Evolutionary conservation across 2,113 vertebrate genomes (phyloP).

Genomic region (human): DNA sequence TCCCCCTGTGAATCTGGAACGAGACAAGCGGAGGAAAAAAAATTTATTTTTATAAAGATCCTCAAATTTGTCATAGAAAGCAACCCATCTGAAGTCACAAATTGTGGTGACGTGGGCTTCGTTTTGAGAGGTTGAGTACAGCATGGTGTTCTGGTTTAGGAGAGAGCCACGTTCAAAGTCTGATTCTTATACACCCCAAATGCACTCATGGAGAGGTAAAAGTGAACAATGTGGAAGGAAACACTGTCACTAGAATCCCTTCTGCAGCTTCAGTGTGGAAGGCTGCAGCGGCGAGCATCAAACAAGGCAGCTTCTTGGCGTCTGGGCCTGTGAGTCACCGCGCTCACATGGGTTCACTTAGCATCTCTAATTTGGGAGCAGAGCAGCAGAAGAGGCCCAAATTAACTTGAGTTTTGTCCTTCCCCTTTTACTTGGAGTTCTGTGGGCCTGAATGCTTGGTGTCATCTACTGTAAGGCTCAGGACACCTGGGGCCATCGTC

Average conservation of each 20-base stretch:
- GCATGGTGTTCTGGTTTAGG: not conserved
- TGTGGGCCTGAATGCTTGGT: not conserved
- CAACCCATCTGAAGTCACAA: not conserved
- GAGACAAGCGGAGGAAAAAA: not conserved
- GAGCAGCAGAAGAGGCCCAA: not conserved
- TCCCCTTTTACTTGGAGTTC: not conserved
- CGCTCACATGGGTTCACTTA: not conserved
- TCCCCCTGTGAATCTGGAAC: not conserved
- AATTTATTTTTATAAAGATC: conserved; percentile 47
- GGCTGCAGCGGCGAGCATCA: not conserved
- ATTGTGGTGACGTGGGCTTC: not conserved
- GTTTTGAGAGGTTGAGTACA: not conserved
- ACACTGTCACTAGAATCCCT: not conserved
- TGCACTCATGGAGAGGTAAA: not conserved
- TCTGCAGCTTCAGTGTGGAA: not conserved
- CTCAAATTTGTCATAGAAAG: conserved; percentile 27
- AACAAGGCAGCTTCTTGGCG: not conserved
- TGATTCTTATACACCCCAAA: not conserved
- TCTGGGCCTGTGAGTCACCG: not conserved
- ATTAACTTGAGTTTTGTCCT: not conserved
- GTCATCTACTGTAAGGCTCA: not conserved
- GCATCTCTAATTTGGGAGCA: conserved; percentile 33
- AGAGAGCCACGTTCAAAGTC: not conserved
- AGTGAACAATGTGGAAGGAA: not conserved
- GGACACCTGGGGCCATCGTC: not conserved